Percentiles rank a stretch among this genome's conserved stretches.
These are phyloP conservation scores for Melanostigma gelatinosum DNA, from an alignment of 2,113 vertebrate genomes.

Conservation along the genomic window DNA sequence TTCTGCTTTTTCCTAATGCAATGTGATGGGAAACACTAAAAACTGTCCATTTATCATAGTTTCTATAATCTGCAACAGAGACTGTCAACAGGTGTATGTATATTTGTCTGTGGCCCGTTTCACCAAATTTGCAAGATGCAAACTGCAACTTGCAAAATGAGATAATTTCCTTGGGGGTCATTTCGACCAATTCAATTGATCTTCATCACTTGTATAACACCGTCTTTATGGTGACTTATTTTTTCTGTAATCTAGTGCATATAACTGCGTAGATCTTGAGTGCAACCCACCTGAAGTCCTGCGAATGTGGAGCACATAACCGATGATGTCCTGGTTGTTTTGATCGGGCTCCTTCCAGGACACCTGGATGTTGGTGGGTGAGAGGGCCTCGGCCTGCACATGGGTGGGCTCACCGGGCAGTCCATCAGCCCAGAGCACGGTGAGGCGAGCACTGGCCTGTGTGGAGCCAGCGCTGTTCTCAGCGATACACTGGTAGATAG, in stretches of 20 bases:
- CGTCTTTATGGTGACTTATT: not conserved
- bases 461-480: slow-evolving; percentile 97
- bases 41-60: not conserved
- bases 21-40: not conserved
- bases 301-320: slow-evolving; percentile 96
- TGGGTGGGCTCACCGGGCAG: slow-evolving; percentile 89
- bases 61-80: not conserved
- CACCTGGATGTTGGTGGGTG: slow-evolving; percentile 92
- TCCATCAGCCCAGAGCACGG: slow-evolving; percentile 94
- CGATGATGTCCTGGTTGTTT: slow-evolving; percentile 96
- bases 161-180: not conserved
- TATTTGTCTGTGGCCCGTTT: not conserved
- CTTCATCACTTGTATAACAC: not conserved
- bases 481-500: slow-evolving; percentile 98
- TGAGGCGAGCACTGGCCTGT: slow-evolving; percentile 95
- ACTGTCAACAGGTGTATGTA: not conserved
- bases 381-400: slow-evolving; percentile 87
- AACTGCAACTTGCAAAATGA: not conserved
- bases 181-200: not conserved
- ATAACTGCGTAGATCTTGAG: not conserved
- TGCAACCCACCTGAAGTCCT: slow-evolving; percentile 86
- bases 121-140: not conserved
- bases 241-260: not conserved
- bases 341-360: slow-evolving; percentile 92
- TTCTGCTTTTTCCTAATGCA: not conserved